Conservation (phyloP, 2,113 vertebrate species). For the Plotosus lineatus region DNA sequence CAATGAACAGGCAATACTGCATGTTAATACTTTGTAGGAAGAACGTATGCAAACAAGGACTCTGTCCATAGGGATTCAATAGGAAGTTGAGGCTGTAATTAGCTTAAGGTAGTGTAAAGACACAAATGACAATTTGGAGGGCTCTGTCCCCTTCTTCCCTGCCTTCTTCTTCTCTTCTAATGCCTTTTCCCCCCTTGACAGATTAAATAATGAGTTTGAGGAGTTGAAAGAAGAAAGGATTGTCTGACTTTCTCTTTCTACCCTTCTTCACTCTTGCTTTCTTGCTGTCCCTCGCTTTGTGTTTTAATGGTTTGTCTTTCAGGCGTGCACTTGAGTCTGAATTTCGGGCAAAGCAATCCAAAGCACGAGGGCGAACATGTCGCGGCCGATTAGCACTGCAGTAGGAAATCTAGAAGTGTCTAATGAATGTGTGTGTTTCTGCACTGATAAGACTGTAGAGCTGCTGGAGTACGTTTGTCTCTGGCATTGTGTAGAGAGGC, state of each 20-base stretch:
- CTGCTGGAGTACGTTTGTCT: neutral
- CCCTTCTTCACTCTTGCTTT: neutral
- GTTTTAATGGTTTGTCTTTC: conserved; percentile 60
- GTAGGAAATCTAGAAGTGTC: neutral
- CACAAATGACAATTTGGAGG: neutral
- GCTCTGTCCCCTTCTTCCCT: neutral
- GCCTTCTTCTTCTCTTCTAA: neutral
- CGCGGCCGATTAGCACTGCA: conserved; percentile 59
- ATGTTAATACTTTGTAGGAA: neutral
- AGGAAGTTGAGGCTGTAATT: conserved; percentile 38
- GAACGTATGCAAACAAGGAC: neutral
- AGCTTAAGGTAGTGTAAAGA: conserved; percentile 1
- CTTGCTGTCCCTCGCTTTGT: conserved; percentile 37
- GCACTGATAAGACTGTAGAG: neutral
- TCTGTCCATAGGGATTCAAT: conserved; percentile 10
- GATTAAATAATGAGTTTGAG: conserved; percentile 52
- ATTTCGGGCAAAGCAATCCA: conserved; percentile 46
- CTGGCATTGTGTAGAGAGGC: conserved; percentile 2
- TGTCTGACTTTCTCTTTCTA: conserved; percentile 39
- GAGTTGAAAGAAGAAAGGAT: conserved; percentile 48
- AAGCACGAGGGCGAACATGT: conserved; percentile 61
- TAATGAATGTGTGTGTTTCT: neutral
- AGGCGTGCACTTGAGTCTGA: conserved; percentile 21
- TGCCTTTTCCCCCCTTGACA: conserved; percentile 24
- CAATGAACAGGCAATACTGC: neutral